phyloP scores from a whole-genome alignment of 1,140 invertebrate genomes.

The Ceratina australensis region DNA sequence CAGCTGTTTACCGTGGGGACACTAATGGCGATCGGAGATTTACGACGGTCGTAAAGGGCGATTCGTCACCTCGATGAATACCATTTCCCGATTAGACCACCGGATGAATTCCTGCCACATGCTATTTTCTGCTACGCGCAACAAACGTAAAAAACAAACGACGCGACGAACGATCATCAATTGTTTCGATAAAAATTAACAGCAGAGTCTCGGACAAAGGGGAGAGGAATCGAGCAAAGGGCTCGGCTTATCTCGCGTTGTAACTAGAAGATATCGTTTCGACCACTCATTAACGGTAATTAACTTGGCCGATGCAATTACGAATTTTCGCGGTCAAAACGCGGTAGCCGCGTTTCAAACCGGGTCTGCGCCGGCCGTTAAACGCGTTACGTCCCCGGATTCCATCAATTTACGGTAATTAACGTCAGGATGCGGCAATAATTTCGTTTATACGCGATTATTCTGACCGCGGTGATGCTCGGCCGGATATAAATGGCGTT shows the following conservation, averaged over 20 bases:
- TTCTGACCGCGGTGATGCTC: constrained; percentile 42
- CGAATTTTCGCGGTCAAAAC: constrained; percentile 63
- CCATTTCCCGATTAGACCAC: not conserved
- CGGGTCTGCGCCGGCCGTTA: constrained; percentile 53
- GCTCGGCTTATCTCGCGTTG: constrained; percentile 32
- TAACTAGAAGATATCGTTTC: constrained; percentile 61
- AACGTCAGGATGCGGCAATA: constrained; percentile 61
- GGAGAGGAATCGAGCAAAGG: constrained; percentile 4
- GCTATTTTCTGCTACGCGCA: too few species aligned
- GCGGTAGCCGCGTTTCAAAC: constrained; percentile 44
- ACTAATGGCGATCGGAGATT: not conserved
- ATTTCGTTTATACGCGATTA: constrained; percentile 61
- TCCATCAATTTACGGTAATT: constrained; percentile 62
- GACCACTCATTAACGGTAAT: constrained; percentile 57
- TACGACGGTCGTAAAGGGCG: constrained; percentile 3
- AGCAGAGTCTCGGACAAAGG: not conserved
- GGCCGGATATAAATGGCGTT: constrained; percentile 16
- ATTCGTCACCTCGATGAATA: constrained; percentile 10
- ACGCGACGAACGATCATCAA: not conserved
- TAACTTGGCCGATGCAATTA: constrained; percentile 61
- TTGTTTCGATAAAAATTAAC: too few species aligned
- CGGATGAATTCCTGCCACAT: not conserved
- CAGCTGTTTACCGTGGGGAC: not conserved
- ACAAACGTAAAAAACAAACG: too few species aligned
- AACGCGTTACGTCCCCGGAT: constrained; percentile 55